These are phyloP conservation scores for Dendrocopos noguchii DNA, from an alignment of 2,113 vertebrate genomes.

Conservation along the genomic window DNA sequence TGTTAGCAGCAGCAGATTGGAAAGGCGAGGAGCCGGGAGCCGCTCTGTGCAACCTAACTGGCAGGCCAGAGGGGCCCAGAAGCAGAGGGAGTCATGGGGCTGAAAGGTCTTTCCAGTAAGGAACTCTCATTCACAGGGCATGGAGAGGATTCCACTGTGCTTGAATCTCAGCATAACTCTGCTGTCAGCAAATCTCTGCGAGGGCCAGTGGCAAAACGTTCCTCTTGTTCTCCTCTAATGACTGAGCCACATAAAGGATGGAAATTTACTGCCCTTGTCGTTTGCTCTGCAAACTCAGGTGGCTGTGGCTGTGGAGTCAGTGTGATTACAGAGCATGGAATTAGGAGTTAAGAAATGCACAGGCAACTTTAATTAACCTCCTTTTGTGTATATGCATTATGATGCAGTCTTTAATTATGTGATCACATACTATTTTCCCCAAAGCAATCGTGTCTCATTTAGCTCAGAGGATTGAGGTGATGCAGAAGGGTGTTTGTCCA, in stretches of 20 bases:
- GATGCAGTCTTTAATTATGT: slow-evolving; percentile 67
- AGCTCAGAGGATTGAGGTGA: slow-evolving; percentile 19
- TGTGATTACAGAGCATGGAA: slow-evolving; percentile 60
- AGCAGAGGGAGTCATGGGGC: neutral
- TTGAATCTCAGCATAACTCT: neutral
- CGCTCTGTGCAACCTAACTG: neutral
- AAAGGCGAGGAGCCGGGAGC: neutral
- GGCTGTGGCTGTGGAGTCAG: slow-evolving; percentile 24
- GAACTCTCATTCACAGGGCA: neutral
- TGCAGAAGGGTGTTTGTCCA: slow-evolving; percentile 21
- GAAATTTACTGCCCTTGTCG: slow-evolving; percentile 29
- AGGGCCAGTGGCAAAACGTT: neutral
- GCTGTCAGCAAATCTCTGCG: neutral
- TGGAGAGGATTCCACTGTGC: neutral
- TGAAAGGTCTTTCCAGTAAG: neutral
- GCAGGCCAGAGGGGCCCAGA: neutral
- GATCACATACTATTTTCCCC: slow-evolving; percentile 43
- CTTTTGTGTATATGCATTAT: slow-evolving; percentile 56
- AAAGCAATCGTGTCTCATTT: slow-evolving; percentile 38
- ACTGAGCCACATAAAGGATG: slow-evolving; percentile 5
- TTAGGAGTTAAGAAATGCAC: slow-evolving; percentile 59
- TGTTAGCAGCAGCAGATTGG: neutral
- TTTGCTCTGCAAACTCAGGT: slow-evolving; percentile 43
- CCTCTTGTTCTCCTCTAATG: neutral
- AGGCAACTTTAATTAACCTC: slow-evolving; percentile 66